Evolutionary conservation across 2,797 vertebrate species (phyloP).

Genomic region (Eurystomus glaucurus): DNA sequence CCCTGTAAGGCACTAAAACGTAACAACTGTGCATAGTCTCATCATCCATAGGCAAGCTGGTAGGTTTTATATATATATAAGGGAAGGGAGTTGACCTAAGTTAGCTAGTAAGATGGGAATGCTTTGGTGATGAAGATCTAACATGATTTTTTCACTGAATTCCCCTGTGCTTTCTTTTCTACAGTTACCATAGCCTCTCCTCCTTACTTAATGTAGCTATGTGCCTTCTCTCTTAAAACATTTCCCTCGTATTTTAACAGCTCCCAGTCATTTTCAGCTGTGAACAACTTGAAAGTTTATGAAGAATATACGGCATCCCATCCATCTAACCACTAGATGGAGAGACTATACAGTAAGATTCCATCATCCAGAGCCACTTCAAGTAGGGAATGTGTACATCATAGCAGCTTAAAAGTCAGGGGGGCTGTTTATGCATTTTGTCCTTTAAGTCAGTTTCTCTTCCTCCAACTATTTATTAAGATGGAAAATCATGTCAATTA

Average conservation of each 20-base stretch:
- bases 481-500: background rate
- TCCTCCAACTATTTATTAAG: background rate
- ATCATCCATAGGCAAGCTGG: background rate
- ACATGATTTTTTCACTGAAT: background rate
- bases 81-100: background rate
- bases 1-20: background rate
- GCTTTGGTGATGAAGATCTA: background rate
- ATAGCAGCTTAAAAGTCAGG: background rate
- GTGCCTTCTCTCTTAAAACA: background rate
- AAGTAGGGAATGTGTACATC: background rate
- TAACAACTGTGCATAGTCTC: background rate
- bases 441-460: background rate
- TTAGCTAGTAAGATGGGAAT: background rate
- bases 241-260: background rate
- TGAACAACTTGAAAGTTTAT: background rate
- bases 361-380: background rate
- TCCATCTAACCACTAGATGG: background rate
- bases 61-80: background rate
- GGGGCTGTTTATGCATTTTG: background rate
- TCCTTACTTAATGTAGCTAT: background rate
- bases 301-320: background rate
- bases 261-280: background rate
- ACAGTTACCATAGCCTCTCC: background rate
- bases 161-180: background rate
- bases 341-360: background rate